A percentile compares a stretch with the other conserved stretches of the same genome.
Evolutionary conservation across 23 tunicate species (phyloP).

Genomic region (Corella eumyota): DNA sequence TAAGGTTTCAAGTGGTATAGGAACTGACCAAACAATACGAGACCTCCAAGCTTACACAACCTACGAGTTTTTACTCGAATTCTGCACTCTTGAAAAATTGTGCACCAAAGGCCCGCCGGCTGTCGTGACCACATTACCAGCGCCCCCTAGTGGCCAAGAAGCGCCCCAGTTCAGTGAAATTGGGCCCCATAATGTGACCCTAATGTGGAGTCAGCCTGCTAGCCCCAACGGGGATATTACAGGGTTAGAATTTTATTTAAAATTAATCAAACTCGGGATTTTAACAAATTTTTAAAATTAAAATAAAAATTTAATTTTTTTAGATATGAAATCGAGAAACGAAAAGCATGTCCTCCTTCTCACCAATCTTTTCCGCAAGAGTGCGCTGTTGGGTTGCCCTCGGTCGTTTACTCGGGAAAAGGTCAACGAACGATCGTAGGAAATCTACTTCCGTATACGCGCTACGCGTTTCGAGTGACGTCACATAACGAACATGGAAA

Average conservation of each 20-base stretch:
- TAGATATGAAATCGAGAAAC: slow-evolving; percentile 54
- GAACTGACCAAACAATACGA: slow-evolving; percentile 27
- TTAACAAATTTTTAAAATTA: not conserved
- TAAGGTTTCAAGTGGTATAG: slow-evolving; percentile 39
- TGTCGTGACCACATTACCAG: slow-evolving; percentile 64
- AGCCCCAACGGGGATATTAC: slow-evolving; percentile 52
- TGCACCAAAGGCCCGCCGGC: slow-evolving; percentile 42
- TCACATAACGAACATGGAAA: slow-evolving; percentile 70
- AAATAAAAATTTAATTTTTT: not conserved
- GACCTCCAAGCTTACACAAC: slow-evolving; percentile 52
- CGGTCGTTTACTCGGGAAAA: slow-evolving; percentile 43
- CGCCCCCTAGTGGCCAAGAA: slow-evolving; percentile 73
- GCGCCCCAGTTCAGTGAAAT: slow-evolving; percentile 32
- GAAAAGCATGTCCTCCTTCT: slow-evolving; percentile 43
- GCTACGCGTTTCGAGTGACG: slow-evolving; percentile 51
- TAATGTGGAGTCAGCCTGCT: slow-evolving; percentile 48
- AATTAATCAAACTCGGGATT: not conserved
- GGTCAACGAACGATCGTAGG: slow-evolving; percentile 8
- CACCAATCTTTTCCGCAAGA: slow-evolving; percentile 25
- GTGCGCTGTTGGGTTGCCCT: slow-evolving; percentile 32
- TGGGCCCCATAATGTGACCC: slow-evolving; percentile 19
- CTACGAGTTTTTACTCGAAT: slow-evolving; percentile 39
- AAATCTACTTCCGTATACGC: slow-evolving; percentile 40
- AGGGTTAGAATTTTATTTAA: slow-evolving; percentile 21
- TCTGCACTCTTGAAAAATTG: slow-evolving; percentile 59